Conservation (phyloP, 2,888 invertebrate species). For the Tetragonula carbonaria region DNA sequence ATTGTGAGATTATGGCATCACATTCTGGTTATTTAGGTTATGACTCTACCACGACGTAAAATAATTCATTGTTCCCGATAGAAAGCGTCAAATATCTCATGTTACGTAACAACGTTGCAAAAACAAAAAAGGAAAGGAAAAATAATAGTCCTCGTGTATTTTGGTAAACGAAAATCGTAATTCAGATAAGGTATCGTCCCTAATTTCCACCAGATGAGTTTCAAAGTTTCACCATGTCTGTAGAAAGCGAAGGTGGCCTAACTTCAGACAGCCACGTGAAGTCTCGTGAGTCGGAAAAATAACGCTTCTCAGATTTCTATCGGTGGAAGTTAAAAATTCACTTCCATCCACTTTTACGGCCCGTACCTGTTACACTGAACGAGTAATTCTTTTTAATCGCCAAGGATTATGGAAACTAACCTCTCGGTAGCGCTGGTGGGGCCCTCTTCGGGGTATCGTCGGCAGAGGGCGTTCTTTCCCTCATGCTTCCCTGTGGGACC, state of each 20-base stretch:
- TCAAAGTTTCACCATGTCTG: background rate
- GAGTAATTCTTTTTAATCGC: background rate
- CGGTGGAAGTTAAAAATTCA: background rate
- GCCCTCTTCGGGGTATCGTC: constrained; percentile 83
- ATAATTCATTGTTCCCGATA: no score
- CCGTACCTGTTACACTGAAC: background rate
- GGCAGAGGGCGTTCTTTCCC: constrained; percentile 83
- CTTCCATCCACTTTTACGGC: background rate
- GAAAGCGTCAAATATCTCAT: no score
- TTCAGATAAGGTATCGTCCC: background rate
- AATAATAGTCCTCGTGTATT: no score
- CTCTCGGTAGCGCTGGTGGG: constrained; percentile 82
- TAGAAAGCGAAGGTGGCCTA: background rate
- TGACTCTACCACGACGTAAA: no score
- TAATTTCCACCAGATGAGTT: background rate
- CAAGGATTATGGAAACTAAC: constrained; percentile 71
- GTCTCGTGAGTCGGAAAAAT: background rate
- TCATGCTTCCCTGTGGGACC: constrained; percentile 79
- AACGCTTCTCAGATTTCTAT: background rate
- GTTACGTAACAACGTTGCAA: no score
- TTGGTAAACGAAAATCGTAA: no score
- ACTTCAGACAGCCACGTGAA: background rate
- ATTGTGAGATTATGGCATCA: background rate
- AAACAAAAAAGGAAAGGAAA: no score
- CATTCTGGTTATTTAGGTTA: background rate